Evolutionary conservation across 2,113 vertebrate species (phyloP).

Genomic region (Notechis scutatus): DNA sequence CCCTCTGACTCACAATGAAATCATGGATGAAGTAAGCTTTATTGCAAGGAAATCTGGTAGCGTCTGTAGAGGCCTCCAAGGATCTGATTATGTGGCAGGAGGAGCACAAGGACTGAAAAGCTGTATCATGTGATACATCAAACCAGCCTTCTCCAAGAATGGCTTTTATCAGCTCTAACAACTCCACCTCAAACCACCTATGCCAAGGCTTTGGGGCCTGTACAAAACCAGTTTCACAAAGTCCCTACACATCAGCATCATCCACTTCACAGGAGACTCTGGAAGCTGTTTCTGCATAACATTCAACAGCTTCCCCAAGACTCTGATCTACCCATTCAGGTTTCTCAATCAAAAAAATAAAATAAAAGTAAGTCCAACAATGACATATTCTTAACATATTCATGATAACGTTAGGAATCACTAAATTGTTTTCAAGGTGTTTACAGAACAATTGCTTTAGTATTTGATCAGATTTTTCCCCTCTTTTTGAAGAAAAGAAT

Average conservation of each 20-base stretch:
- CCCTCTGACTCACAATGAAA: not conserved
- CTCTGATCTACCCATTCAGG: not conserved
- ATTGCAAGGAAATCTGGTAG: not conserved
- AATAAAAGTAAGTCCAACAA: not conserved
- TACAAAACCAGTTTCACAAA: not conserved
- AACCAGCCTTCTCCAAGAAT: not conserved
- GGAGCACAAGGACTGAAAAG: not conserved
- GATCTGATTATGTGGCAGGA: not conserved
- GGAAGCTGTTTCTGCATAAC: not conserved
- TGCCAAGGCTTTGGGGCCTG: not conserved
- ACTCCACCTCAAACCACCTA: not conserved
- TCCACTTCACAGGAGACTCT: not conserved
- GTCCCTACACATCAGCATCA: not conserved
- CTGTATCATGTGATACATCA: not conserved
- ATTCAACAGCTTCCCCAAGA: not conserved
- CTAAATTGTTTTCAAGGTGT: not conserved
- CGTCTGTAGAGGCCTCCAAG: not conserved
- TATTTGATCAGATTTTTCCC: not conserved
- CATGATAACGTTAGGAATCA: not conserved
- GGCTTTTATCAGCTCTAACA: not conserved
- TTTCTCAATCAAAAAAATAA: not conserved
- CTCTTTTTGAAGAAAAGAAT: not conserved
- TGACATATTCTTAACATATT: not conserved
- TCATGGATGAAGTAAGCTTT: not conserved
- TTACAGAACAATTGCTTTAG: not conserved